Percentiles rank a stretch among this genome's conserved stretches.
These are phyloP conservation scores for Coracopsis vasa DNA, from an alignment of 2,113 vertebrate genomes.

Conservation along the genomic window DNA sequence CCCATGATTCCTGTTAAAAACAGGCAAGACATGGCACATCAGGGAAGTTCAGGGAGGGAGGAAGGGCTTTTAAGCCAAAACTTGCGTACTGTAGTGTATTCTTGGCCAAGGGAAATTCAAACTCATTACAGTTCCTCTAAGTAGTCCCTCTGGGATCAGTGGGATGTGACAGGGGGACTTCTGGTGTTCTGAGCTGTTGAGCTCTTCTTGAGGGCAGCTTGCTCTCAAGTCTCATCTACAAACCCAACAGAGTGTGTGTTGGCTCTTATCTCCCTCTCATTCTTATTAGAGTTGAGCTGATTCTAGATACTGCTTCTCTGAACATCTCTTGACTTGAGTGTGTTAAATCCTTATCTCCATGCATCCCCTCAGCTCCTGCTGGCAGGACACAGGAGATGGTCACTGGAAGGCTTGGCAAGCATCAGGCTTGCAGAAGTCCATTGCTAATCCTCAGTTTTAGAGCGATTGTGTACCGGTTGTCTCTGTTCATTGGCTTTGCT, in stretches of 20 bases:
- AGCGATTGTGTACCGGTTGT: neutral
- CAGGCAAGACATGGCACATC: neutral
- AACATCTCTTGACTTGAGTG: neutral
- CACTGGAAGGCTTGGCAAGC: neutral
- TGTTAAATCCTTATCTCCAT: neutral
- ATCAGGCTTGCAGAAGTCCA: neutral
- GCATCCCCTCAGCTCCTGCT: neutral
- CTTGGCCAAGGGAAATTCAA: neutral
- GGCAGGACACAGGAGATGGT: neutral
- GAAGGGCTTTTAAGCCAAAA: neutral
- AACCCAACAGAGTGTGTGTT: accelerated
- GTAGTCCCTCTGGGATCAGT: neutral
- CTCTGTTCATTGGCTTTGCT: neutral
- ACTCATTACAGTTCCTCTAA: neutral
- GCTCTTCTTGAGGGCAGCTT: neutral
- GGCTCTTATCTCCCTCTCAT: neutral
- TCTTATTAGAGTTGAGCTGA: neutral
- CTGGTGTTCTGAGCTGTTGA: neutral
- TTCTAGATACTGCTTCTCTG: neutral
- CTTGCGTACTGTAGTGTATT: neutral
- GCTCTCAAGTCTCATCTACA: neutral
- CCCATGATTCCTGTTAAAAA: neutral
- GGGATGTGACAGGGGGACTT: neutral
- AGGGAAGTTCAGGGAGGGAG: neutral
- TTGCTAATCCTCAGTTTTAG: neutral